A percentile compares a stretch with the other conserved stretches of the same genome.
Conservation (phyloP, 1,140 invertebrate genomes). For the Zaprionus kolodkinae region DNA sequence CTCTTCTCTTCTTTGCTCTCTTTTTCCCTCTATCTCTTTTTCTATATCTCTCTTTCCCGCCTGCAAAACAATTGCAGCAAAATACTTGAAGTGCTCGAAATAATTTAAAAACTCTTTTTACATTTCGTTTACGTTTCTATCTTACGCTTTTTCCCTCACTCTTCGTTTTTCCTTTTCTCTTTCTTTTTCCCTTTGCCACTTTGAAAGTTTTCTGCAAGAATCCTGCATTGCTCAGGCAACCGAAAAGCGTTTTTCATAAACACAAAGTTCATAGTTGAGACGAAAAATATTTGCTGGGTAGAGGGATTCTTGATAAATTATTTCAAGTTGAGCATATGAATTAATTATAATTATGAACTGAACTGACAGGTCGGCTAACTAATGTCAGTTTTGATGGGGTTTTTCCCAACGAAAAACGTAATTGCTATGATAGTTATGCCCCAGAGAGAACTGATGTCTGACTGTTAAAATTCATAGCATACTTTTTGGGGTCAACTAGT, state of each 20-base stretch:
- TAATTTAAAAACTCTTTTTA: background rate
- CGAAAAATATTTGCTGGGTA: background rate
- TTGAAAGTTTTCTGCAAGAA: background rate
- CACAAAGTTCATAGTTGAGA: background rate
- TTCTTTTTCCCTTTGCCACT: background rate
- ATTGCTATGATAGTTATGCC: background rate
- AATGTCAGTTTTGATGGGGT: background rate
- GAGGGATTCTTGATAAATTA: background rate
- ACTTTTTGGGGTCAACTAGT: constrained; percentile 18
- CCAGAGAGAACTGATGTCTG: background rate
- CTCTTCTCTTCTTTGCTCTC: background rate
- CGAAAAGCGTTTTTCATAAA: constrained; percentile 9
- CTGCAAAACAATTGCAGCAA: constrained; percentile 9
- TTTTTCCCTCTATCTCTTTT: background rate
- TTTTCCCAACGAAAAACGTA: background rate
- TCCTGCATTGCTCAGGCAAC: constrained; percentile 11
- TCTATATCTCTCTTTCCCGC: background rate
- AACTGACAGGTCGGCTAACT: constrained; percentile 11
- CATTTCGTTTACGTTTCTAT: background rate
- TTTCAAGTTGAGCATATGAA: constrained; percentile 13
- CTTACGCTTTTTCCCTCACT: background rate
- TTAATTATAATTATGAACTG: constrained; percentile 27
- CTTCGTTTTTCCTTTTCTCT: background rate
- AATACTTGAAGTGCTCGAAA: constrained; percentile 11
- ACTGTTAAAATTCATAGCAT: constrained; percentile 20